A percentile compares a stretch with the other conserved stretches of the same genome.
These are phyloP conservation scores for Ciconia nigra DNA, from an alignment of 2,797 vertebrate genomes.

Conservation along the genomic window DNA sequence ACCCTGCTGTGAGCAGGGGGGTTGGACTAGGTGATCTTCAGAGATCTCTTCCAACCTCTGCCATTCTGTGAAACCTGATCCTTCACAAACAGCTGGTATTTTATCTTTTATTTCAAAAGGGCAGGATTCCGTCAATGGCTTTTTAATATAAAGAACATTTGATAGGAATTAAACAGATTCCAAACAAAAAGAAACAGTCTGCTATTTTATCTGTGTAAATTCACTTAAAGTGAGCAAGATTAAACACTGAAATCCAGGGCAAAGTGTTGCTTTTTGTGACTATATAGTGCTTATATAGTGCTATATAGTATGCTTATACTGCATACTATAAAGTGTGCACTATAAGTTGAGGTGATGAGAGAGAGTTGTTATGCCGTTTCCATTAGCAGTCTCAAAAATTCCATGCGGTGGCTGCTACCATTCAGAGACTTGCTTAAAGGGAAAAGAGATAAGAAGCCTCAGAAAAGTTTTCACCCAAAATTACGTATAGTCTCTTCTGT, in stretches of 20 bases:
- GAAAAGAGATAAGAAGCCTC: neutral
- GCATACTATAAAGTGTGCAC: too few species aligned
- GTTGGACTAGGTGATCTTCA: neutral
- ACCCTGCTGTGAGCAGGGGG: neutral
- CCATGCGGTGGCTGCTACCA: neutral
- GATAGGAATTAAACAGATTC: neutral
- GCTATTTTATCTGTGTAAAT: neutral
- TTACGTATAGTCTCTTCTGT: neutral
- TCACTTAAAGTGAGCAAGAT: neutral
- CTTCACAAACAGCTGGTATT: neutral
- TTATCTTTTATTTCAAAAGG: neutral
- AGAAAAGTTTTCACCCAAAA: neutral
- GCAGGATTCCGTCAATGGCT: neutral
- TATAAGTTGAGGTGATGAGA: neutral
- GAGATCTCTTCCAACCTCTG: neutral
- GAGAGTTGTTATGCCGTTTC: neutral
- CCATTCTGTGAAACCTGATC: neutral
- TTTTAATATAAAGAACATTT: neutral
- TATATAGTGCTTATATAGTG: too few species aligned
- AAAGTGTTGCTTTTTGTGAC: neutral
- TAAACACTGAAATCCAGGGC: neutral
- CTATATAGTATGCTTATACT: too few species aligned
- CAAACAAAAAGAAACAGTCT: neutral
- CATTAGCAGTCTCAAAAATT: neutral
- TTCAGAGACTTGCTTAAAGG: neutral